Conservation (phyloP, 2,113 vertebrate species). For the Oncorhynchus masou region DNA sequence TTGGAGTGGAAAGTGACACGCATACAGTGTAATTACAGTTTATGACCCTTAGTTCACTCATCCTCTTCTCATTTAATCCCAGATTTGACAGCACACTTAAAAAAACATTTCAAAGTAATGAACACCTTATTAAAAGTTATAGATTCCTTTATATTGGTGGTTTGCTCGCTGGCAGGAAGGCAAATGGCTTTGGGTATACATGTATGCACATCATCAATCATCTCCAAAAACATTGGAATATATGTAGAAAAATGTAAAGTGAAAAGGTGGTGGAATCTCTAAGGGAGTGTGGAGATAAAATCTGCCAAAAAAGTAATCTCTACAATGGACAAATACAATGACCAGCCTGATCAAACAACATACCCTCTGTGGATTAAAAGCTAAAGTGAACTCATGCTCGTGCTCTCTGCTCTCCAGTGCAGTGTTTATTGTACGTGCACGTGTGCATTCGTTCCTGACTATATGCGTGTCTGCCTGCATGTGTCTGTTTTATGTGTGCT, state of each 20-base stretch:
- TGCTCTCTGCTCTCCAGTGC: too few species aligned
- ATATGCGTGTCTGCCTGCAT: too few species aligned
- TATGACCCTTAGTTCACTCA: not conserved
- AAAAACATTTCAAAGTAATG: not conserved
- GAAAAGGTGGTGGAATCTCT: not conserved
- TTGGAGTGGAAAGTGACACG: not conserved
- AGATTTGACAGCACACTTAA: slow-evolving; percentile 2
- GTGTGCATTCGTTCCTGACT: too few species aligned
- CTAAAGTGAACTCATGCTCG: not conserved
- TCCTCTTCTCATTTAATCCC: not conserved
- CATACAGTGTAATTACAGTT: not conserved
- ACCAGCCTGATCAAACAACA: not conserved
- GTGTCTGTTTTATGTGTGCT: not conserved
- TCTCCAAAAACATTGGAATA: not conserved
- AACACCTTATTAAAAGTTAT: not conserved
- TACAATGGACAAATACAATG: not conserved
- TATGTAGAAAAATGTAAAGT: not conserved
- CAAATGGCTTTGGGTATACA: not conserved
- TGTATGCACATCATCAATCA: not conserved
- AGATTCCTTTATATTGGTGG: not conserved
- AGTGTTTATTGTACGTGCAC: too few species aligned
- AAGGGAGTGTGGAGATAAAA: not conserved
- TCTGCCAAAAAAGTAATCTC: not conserved
- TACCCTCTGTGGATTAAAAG: not conserved
- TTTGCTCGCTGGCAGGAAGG: not conserved